Evolutionary conservation across 1,140 invertebrate genomes (phyloP).

Genomic region (Antheraea mylitta): DNA sequence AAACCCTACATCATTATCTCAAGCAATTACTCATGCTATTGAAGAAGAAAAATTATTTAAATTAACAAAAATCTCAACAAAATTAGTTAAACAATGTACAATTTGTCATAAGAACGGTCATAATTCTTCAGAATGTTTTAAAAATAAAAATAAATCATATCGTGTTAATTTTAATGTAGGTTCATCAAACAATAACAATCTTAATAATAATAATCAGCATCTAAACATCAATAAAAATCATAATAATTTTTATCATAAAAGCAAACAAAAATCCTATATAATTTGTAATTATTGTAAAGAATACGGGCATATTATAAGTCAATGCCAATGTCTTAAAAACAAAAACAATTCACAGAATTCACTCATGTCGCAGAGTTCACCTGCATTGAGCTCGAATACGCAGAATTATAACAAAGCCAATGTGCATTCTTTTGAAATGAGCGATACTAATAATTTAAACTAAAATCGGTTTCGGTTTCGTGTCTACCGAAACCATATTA

Average conservation of each 20-base stretch:
- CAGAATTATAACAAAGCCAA: too few relatives aligned
- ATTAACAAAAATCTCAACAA: neutral
- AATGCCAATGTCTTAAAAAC: constrained; percentile 5
- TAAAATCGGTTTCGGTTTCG: too few relatives aligned
- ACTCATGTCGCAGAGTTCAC: neutral
- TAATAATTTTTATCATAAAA: too few relatives aligned
- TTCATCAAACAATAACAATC: neutral
- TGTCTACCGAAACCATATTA: too few relatives aligned
- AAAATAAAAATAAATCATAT: neutral
- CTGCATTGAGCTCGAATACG: neutral
- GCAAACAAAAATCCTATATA: too few relatives aligned
- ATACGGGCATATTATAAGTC: constrained; percentile 21
- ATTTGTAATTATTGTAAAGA: constrained; percentile 25
- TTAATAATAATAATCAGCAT: constrained; percentile 9
- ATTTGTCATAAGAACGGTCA: constrained; percentile 13
- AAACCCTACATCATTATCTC: constrained; percentile 23
- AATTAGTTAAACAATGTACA: constrained; percentile 9
- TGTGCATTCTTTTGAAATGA: too few relatives aligned
- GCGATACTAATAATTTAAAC: too few relatives aligned
- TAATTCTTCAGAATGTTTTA: constrained; percentile 13
- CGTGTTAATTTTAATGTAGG: too few relatives aligned
- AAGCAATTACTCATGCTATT: constrained; percentile 24
- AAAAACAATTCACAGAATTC: neutral
- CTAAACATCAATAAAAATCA: neutral
- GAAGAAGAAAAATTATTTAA: constrained; percentile 24